phyloP scores from a whole-genome alignment of 2,888 invertebrate species.

The Aromia moschata region DNA sequence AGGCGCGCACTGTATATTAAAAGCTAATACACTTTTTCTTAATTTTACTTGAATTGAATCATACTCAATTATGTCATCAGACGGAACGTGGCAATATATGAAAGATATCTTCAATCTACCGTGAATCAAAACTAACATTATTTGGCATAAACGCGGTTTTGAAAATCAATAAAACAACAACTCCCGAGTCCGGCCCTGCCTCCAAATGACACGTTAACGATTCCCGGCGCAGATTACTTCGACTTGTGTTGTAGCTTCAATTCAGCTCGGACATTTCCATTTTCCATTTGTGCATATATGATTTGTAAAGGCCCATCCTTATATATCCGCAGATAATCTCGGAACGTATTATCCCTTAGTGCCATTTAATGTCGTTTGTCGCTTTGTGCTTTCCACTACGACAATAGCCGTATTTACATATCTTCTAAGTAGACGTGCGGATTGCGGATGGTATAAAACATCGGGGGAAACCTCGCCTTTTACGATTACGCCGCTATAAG shows the following conservation, averaged over 20 bases:
- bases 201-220: slow-evolving; percentile 22
- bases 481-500: slow-evolving; percentile 36
- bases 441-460: slow-evolving; percentile 36
- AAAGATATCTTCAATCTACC: too few species aligned
- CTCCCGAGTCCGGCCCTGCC: slow-evolving; percentile 12
- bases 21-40: too few species aligned
- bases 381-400: slow-evolving; percentile 46
- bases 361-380: slow-evolving; percentile 46
- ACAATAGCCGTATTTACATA: slow-evolving; percentile 46
- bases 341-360: slow-evolving; percentile 43
- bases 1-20: too few species aligned
- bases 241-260: slow-evolving; percentile 23
- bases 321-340: slow-evolving; percentile 41
- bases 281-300: slow-evolving; percentile 35
- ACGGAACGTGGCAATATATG: too few species aligned
- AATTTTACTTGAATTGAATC: too few species aligned
- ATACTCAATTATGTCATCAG: too few species aligned
- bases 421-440: slow-evolving; percentile 36
- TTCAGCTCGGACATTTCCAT: slow-evolving; percentile 36
- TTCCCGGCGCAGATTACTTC: slow-evolving; percentile 21
- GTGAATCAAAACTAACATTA: too few species aligned
- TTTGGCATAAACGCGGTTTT: too few species aligned
- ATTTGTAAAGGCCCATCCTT: slow-evolving; percentile 39
- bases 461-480: slow-evolving; percentile 35
- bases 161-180: too few species aligned